Evolutionary conservation across 2,113 vertebrate species (phyloP).

Genomic region (Crocuta crocuta): DNA sequence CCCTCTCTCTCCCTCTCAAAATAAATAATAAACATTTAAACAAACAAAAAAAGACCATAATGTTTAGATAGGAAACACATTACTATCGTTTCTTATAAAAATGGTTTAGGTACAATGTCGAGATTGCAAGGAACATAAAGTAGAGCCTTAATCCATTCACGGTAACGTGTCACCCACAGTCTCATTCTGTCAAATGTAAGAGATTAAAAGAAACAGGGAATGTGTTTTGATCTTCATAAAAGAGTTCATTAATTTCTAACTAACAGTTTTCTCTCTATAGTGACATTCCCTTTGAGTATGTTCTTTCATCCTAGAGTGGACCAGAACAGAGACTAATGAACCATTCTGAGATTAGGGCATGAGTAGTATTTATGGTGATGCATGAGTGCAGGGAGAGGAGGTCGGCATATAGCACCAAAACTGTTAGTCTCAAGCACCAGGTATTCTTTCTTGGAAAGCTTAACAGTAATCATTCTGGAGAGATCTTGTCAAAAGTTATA

Average conservation of each 20-base stretch:
- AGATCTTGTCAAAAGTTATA: not conserved
- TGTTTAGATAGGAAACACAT: not conserved
- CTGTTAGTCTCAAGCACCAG: not conserved
- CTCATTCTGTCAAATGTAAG: not conserved
- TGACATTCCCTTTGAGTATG: constrained; percentile 25
- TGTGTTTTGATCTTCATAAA: not conserved
- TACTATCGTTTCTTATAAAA: not conserved
- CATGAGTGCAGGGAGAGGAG: not conserved
- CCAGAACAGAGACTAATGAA: not conserved
- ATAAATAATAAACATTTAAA: too few relatives aligned
- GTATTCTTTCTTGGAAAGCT: not conserved
- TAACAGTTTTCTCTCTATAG: not conserved
- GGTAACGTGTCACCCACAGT: not conserved
- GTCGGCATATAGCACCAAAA: not conserved
- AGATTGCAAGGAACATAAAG: not conserved
- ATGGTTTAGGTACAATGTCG: not conserved
- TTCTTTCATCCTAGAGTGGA: not conserved
- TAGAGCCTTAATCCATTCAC: not conserved
- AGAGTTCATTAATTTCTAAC: not conserved
- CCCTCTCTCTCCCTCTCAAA: too few relatives aligned
- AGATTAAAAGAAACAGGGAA: constrained; percentile 8
- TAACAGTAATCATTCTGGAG: not conserved
- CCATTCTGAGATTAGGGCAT: not conserved
- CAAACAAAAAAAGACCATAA: not conserved
- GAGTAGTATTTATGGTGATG: not conserved